phyloP scores from a whole-genome alignment of 2,888 invertebrate species.

The Stenodera caucasica region DNA sequence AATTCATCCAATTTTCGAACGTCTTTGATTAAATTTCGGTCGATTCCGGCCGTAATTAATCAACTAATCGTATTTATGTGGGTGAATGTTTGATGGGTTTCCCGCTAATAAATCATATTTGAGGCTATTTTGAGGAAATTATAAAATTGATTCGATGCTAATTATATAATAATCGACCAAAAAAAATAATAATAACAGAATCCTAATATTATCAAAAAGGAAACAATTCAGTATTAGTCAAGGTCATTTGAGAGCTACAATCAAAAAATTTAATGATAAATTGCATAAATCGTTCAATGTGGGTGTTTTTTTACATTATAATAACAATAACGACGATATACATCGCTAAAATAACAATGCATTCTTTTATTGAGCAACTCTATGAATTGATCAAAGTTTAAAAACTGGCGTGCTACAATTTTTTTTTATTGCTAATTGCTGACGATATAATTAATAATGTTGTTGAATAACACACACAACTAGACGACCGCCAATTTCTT shows the following conservation, averaged over 20 bases:
- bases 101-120: neutral
- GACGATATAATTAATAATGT: neutral
- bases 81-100: neutral
- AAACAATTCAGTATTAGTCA: neutral
- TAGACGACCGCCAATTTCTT: neutral
- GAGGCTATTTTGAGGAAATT: no score
- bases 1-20: neutral
- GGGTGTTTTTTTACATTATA: constrained; percentile 6
- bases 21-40: neutral
- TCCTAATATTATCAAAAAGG: neutral
- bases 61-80: neutral
- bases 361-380: neutral
- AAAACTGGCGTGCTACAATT: neutral
- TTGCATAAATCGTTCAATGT: constrained; percentile 9
- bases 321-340: neutral
- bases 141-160: no score
- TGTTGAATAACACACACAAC: neutral
- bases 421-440: neutral
- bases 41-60: neutral
- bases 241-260: neutral
- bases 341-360: neutral
- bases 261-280: constrained; percentile 11
- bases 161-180: no score
- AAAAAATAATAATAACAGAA: no score
- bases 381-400: neutral